Evolutionary conservation across 2,113 vertebrate species (phyloP).

Genomic region (Mormyrus iriodes): DNA sequence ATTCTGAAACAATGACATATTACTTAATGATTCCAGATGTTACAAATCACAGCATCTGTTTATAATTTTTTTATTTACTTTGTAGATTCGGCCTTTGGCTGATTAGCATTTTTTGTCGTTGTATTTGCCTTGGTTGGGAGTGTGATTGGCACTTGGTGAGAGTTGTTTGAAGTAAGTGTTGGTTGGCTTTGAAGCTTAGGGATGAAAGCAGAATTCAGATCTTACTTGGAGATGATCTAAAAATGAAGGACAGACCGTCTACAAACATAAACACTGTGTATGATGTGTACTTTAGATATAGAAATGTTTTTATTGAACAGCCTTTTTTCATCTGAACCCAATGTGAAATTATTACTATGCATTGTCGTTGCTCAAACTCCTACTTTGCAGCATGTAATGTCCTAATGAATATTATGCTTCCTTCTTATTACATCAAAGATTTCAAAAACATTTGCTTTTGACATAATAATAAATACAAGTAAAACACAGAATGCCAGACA

Average conservation of each 20-base stretch:
- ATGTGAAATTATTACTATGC: neutral
- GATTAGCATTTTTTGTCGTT: constrained; percentile 54
- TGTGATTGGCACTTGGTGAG: constrained; percentile 57
- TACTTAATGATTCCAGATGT: constrained; percentile 54
- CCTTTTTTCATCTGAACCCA: neutral
- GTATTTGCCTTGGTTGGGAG: constrained; percentile 57
- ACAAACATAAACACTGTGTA: constrained; percentile 36
- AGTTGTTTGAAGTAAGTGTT: constrained; percentile 55
- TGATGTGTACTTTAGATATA: constrained; percentile 37
- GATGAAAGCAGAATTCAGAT: constrained; percentile 58
- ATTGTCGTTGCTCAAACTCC: neutral
- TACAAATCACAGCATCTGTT: constrained; percentile 57
- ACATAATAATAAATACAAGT: neutral
- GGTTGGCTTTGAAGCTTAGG: constrained; percentile 52
- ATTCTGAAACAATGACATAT: constrained; percentile 48
- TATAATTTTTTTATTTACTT: constrained; percentile 60
- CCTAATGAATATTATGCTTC: neutral
- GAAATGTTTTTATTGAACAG: neutral
- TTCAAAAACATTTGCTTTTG: neutral
- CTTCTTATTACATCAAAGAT: neutral
- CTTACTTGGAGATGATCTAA: constrained; percentile 53
- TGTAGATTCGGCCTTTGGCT: constrained; percentile 48
- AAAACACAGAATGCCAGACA: neutral
- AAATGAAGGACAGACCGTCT: constrained; percentile 48
- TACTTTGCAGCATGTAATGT: neutral